Conservation (phyloP, 2,888 invertebrate species). For the Onchidella celtica region DNA sequence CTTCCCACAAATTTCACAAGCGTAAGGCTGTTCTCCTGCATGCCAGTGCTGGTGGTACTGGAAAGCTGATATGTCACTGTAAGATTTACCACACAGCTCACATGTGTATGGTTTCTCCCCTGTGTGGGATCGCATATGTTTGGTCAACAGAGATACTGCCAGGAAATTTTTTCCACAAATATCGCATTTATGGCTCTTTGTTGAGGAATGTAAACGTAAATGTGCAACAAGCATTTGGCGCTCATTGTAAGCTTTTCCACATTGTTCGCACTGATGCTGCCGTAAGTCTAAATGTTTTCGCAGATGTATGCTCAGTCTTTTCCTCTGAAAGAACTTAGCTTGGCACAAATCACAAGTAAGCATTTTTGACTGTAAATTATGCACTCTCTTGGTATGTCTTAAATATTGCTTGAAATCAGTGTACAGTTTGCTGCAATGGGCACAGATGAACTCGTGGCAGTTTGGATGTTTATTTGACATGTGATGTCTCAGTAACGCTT, state of each 20-base stretch:
- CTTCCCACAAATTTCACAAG: conserved; percentile 17
- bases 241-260: conserved; percentile 5
- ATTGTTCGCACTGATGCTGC: conserved; percentile 19
- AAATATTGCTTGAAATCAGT: neutral
- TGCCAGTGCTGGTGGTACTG: conserved; percentile 1
- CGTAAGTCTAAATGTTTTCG: conserved; percentile 10
- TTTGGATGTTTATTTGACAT: neutral
- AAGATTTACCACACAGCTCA: conserved; percentile 14
- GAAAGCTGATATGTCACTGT: neutral
- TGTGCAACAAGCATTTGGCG: neutral
- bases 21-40: conserved; percentile 15
- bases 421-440: conserved; percentile 16
- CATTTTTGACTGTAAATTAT: conserved; percentile 7
- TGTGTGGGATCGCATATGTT: conserved; percentile 24
- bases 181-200: conserved; percentile 8
- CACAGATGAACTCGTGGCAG: conserved; percentile 9
- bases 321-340: conserved; percentile 15
- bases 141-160: neutral
- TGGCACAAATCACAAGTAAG: conserved; percentile 20
- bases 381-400: conserved; percentile 23
- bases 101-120: conserved; percentile 17
- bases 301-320: neutral
- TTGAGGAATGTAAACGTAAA: conserved; percentile 22
- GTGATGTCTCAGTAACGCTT: neutral
- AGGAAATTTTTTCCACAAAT: conserved; percentile 21